Evolutionary conservation across 23 tunicate species (phyloP).

Genomic region (Phallusia fumigata): DNA sequence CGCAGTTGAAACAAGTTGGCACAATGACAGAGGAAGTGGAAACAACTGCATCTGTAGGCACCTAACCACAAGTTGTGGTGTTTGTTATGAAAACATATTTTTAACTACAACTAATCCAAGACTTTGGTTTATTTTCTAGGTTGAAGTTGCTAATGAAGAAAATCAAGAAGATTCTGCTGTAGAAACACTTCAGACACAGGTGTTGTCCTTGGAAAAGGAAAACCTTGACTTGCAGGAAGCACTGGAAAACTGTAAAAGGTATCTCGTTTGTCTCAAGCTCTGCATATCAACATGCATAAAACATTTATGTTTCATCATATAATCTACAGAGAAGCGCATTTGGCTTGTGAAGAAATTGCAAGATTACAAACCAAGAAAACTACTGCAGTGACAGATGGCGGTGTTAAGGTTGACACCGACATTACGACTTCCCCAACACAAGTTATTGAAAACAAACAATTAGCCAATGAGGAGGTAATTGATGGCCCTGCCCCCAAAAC

Average conservation of each 20-base stretch:
- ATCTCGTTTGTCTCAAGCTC: background rate
- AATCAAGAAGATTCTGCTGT: background rate
- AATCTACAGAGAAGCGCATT: background rate
- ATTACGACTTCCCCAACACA: no score
- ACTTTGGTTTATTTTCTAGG: no score
- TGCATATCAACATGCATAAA: no score
- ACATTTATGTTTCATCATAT: no score
- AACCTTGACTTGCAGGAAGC: background rate
- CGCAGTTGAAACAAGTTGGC: slow-evolving; percentile 1
- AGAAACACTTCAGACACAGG: background rate
- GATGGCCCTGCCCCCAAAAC: no score
- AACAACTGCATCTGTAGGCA: background rate
- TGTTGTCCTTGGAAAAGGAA: background rate
- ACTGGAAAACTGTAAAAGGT: background rate
- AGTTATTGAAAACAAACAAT: no score
- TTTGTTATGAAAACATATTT: background rate
- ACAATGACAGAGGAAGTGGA: slow-evolving; percentile 11
- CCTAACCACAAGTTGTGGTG: background rate
- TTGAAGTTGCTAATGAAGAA: background rate
- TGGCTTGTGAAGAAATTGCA: background rate
- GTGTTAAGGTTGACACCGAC: no score
- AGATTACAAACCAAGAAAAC: background rate
- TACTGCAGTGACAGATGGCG: no score
- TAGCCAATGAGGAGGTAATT: no score
- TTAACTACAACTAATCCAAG: no score